phyloP scores from a whole-genome alignment of 1,140 invertebrate species.

The Zaprionus tsacasi region DNA sequence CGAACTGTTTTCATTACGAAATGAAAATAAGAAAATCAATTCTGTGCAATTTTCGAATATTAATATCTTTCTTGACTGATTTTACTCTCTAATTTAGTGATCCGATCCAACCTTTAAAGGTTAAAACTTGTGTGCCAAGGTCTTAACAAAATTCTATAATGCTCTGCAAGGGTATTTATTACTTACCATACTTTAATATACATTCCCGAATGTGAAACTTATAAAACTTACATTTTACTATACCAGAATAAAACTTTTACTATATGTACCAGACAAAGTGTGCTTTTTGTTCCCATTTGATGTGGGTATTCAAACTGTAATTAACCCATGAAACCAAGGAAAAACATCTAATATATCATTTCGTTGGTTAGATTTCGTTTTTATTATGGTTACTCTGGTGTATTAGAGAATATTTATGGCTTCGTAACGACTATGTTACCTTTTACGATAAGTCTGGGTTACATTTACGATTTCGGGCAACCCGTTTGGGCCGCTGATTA shows the following conservation, averaged over 20 bases:
- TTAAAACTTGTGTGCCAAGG: constrained; percentile 17
- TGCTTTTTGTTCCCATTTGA: constrained; percentile 4
- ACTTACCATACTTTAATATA: constrained; percentile 57
- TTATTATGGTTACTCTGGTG: constrained; percentile 60
- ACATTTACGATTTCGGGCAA: constrained; percentile 48
- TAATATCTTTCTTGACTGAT: constrained; percentile 33
- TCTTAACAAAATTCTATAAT: constrained; percentile 11
- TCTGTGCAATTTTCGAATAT: constrained; percentile 50
- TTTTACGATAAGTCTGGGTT: constrained; percentile 47
- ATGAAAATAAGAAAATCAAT: constrained; percentile 32
- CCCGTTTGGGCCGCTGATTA: constrained; percentile 36
- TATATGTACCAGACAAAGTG: constrained; percentile 36
- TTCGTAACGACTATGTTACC: constrained; percentile 65
- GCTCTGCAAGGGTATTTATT: constrained; percentile 46
- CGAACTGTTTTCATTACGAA: constrained; percentile 5
- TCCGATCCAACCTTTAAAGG: constrained; percentile 32
- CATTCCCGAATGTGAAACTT: constrained; percentile 70
- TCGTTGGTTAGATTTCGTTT: constrained; percentile 78
- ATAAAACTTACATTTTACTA: constrained; percentile 73
- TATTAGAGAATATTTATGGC: constrained; percentile 70
- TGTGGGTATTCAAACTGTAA: constrained; percentile 8
- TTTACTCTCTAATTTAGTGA: constrained; percentile 35
- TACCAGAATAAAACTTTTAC: constrained; percentile 66
- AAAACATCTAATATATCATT: constrained; percentile 36
- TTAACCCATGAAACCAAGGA: constrained; percentile 30